phyloP scores from a whole-genome alignment of 2,113 vertebrate species.

The Diglossa brunneiventris region DNA sequence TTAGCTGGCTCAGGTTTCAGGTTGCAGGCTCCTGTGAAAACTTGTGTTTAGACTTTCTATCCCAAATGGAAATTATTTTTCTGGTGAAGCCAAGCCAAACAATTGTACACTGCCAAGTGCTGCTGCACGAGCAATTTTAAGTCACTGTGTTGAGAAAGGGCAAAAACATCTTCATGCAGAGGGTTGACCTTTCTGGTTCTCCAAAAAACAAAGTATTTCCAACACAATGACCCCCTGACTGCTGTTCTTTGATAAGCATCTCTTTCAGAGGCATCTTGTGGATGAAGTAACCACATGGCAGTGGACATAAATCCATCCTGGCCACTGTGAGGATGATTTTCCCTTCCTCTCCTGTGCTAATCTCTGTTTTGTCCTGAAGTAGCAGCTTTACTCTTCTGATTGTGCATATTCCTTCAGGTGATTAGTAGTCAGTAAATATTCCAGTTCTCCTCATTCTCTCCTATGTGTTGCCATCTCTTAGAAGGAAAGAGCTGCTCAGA shows the following conservation, averaged over 20 bases:
- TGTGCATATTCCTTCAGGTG: neutral
- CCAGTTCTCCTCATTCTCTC: neutral
- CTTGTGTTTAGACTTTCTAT: neutral
- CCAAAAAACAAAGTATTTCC: neutral
- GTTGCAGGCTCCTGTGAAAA: constrained; percentile 19
- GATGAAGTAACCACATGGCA: neutral
- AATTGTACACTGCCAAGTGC: neutral
- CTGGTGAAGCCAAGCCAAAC: neutral
- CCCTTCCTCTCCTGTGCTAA: neutral
- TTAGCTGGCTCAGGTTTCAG: neutral
- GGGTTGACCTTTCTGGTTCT: neutral
- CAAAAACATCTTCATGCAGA: neutral
- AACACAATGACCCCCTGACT: neutral
- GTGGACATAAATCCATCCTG: neutral
- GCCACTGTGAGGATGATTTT: neutral
- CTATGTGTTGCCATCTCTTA: neutral
- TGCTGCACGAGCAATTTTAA: neutral
- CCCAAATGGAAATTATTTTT: constrained; percentile 18
- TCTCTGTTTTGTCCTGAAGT: neutral
- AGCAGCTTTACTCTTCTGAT: neutral
- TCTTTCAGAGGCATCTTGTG: neutral
- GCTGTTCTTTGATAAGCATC: neutral
- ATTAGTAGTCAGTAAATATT: neutral
- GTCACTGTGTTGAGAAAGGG: neutral
- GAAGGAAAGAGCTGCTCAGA: neutral